phyloP scores from a whole-genome alignment of 2,113 vertebrate genomes.

The Piprites chloris region DNA sequence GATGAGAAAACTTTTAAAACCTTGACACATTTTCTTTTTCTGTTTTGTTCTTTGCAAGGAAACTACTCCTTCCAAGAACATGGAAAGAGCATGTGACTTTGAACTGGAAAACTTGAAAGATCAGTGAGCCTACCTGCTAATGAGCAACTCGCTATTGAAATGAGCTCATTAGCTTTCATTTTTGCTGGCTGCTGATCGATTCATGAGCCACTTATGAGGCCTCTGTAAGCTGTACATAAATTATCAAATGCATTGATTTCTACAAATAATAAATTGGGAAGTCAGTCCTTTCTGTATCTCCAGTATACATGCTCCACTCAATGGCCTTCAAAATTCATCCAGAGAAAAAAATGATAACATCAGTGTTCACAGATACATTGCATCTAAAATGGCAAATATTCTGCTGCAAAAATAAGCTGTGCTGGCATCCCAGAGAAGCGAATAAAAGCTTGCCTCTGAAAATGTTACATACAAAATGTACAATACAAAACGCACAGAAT shows the following conservation, averaged over 20 bases:
- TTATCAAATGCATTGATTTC: slow-evolving; percentile 61
- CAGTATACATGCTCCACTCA: background rate
- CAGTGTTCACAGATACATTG: background rate
- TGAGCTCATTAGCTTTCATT: slow-evolving; percentile 60
- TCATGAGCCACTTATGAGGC: background rate
- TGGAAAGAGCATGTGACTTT: slow-evolving; percentile 29
- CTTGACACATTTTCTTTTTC: background rate
- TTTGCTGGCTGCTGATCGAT: slow-evolving; percentile 49
- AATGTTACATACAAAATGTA: slow-evolving; percentile 40
- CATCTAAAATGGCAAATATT: slow-evolving; percentile 39
- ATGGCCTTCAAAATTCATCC: slow-evolving; percentile 15
- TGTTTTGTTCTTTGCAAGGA: background rate
- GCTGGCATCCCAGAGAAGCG: background rate
- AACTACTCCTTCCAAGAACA: background rate
- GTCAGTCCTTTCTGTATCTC: background rate
- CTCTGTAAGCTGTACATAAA: slow-evolving; percentile 47
- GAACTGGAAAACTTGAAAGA: slow-evolving; percentile 55
- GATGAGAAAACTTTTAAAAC: background rate
- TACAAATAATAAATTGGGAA: slow-evolving; percentile 50
- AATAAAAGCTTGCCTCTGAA: slow-evolving; percentile 39
- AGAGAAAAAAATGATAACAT: background rate
- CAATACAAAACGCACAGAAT: slow-evolving; percentile 43
- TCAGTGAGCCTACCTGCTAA: slow-evolving; percentile 57
- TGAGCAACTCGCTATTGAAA: slow-evolving; percentile 51
- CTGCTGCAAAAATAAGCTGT: slow-evolving; percentile 45